A percentile compares a stretch with the other conserved stretches of the same genome.
Conservation (phyloP, 2,797 vertebrate genomes). For the Anabacerthia variegaticeps region DNA sequence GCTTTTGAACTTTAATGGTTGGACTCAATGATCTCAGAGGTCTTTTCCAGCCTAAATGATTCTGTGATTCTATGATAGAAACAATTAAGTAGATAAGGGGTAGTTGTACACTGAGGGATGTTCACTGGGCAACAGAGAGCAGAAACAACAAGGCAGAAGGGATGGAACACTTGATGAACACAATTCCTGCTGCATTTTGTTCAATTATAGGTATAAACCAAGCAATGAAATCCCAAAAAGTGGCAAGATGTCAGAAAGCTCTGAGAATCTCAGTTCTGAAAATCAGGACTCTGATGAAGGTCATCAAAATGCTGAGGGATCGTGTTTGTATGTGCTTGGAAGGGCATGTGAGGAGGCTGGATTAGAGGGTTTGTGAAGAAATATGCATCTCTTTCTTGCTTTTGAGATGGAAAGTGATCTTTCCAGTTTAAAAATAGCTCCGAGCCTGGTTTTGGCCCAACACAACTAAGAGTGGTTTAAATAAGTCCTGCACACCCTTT, state of each 20-base stretch:
- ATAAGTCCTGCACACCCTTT: background rate
- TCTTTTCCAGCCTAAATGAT: background rate
- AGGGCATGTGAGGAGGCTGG: background rate
- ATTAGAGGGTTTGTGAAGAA: background rate
- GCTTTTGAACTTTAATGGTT: background rate
- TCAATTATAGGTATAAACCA: background rate
- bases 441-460: background rate
- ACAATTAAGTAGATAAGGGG: background rate
- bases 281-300: background rate
- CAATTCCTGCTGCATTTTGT: background rate
- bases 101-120: background rate
- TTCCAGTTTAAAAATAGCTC: background rate
- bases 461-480: background rate
- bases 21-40: background rate
- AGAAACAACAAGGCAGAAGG: background rate
- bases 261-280: fast-evolving
- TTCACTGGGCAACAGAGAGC: background rate
- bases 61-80: background rate
- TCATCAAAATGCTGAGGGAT: background rate
- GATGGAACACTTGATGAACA: background rate
- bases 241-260: background rate
- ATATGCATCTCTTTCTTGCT: background rate
- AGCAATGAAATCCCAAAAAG: background rate
- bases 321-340: background rate
- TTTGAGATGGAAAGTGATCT: background rate